Evolutionary conservation across 2,797 vertebrate genomes (phyloP), one percentile per base, ranked within the genome.

Genomic region (Gallinago stenura): DNA sequence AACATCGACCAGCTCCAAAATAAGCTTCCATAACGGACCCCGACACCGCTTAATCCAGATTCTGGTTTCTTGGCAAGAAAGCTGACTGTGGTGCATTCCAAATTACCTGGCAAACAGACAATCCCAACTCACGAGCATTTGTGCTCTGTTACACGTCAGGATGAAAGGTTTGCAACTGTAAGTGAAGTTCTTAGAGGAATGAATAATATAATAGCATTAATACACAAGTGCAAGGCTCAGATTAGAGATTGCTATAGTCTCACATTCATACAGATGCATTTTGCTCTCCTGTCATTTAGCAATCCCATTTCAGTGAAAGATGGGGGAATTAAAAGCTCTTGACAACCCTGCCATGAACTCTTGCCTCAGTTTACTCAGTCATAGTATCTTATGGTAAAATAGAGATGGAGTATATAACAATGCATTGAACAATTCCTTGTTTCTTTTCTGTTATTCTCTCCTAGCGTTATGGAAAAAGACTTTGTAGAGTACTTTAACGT

Each of bases 321-420:
- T 15, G 12, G 4, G 33, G 48, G 43, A 91, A 86, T 51, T 56
- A 83, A 89, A 81, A 18, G 6, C 33, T 75, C 57, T 33, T 58
- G 26, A 78, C 86, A 94, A 65, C 24, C 37, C 87, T 82, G 68
- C 20, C 51, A 82, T 57, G 87, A 90, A 80, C 50, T n/a, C 46
- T 51, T 65, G 78, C 88, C 94, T 97, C 96, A 89, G 78, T 95
- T 95, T 94, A 93, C 94, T 65, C 50, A 28, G 45, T 8, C 65
- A 28, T 16, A 53, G 26, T 24, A 11, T 6, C 41, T 79, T 84
- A 61, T 2, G 4, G 46, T n/a, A 72, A 95, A 84, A 84, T 33
- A 72, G 0, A 76, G 22, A 41, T 21, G 14, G 8, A 58, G 89
- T 72, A 91, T 45, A 71, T 25, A 79, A 72, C 33, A 39, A 3